Conservation (phyloP, 1,140 invertebrate species). For the Drosophila miranda region DNA sequence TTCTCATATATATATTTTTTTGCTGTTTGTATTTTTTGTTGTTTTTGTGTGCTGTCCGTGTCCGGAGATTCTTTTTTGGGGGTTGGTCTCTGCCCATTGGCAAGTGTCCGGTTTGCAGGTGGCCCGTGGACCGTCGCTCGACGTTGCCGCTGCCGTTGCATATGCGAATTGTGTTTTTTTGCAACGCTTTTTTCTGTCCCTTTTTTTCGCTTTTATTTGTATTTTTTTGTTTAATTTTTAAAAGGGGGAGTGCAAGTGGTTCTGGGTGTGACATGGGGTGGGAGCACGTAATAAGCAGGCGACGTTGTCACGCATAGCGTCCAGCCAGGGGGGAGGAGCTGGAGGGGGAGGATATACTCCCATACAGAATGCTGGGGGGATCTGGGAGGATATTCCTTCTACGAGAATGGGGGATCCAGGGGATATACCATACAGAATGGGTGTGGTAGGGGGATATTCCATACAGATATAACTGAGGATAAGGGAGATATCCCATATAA, state of each 20-base stretch:
- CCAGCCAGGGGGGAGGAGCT: not conserved
- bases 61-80: slow-evolving; percentile 48
- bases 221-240: slow-evolving; percentile 33
- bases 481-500: too few species aligned
- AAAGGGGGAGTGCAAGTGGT: slow-evolving; percentile 5
- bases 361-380: too few species aligned
- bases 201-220: slow-evolving; percentile 25
- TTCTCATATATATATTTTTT: slow-evolving; percentile 25
- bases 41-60: slow-evolving; percentile 32
- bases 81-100: slow-evolving; percentile 73
- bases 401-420: too few species aligned
- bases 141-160: slow-evolving; percentile 33
- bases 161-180: slow-evolving; percentile 57
- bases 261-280: slow-evolving; percentile 7
- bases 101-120: slow-evolving; percentile 78
- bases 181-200: slow-evolving; percentile 39
- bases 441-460: too few species aligned
- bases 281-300: slow-evolving; percentile 59
- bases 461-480: too few species aligned
- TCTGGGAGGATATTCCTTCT: too few species aligned
- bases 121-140: slow-evolving; percentile 20
- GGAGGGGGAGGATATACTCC: too few species aligned
- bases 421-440: too few species aligned
- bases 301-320: slow-evolving; percentile 61
- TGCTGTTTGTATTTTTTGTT: slow-evolving; percentile 7